These are phyloP conservation scores for Tiphia femorata DNA, from an alignment of 2,888 invertebrate species.

Conservation along the genomic window DNA sequence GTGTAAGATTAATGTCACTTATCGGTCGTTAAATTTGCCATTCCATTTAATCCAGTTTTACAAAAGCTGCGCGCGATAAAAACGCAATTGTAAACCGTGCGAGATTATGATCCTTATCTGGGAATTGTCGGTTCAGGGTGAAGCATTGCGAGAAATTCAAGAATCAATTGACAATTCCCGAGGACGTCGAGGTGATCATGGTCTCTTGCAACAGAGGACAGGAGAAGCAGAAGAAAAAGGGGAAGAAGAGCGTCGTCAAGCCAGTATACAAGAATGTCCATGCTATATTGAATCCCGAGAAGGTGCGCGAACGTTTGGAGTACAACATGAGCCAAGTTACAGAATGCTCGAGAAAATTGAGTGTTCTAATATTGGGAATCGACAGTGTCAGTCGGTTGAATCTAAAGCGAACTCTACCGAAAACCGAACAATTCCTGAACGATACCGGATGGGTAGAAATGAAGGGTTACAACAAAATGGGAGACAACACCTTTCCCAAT, in stretches of 20 bases:
- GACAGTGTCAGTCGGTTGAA: slow-evolving; percentile 88
- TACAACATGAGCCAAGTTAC: neutral
- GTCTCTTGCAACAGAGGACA: too few species aligned
- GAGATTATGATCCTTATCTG: too few species aligned
- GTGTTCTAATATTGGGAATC: slow-evolving; percentile 85
- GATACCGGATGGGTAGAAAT: slow-evolving; percentile 79
- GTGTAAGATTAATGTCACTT: too few species aligned
- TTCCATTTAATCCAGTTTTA: neutral
- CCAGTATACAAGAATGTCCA: slow-evolving; percentile 73
- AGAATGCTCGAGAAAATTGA: slow-evolving; percentile 67
- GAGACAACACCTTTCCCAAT: slow-evolving; percentile 93
- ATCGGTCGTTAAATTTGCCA: neutral
- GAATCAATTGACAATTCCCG: slow-evolving; percentile 57
- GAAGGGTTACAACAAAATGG: slow-evolving; percentile 83
- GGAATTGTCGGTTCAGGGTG: too few species aligned
- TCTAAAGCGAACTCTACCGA: slow-evolving; percentile 81
- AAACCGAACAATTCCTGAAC: slow-evolving; percentile 77
- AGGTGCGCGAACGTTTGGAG: slow-evolving; percentile 68
- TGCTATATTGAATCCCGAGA: slow-evolving; percentile 71
- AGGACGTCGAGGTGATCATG: slow-evolving; percentile 69
- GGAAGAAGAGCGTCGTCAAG: slow-evolving; percentile 31
- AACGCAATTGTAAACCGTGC: neutral
- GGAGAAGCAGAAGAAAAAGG: slow-evolving; percentile 46
- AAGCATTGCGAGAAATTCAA: slow-evolving; percentile 70
- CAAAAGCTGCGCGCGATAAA: neutral